Percentiles rank a stretch among this genome's conserved stretches.
phyloP scores from a whole-genome alignment of 2,113 vertebrate species.

The Catharus bicknelli region DNA sequence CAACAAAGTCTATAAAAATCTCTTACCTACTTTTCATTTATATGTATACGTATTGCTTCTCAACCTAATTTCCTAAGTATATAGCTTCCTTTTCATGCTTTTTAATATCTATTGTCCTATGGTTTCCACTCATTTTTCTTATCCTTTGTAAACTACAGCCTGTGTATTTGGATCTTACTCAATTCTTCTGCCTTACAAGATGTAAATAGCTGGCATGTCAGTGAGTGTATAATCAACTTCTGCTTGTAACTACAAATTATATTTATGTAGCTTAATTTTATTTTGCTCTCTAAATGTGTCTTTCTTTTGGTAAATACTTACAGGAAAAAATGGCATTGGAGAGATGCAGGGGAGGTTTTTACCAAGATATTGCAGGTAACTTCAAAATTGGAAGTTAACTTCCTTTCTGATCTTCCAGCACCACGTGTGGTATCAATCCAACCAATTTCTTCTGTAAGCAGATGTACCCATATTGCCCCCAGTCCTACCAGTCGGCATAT shows the following conservation, averaged over 20 bases:
- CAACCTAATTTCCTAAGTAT: not conserved
- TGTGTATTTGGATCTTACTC: not conserved
- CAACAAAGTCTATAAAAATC: not conserved
- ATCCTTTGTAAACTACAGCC: not conserved
- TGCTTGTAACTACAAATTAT: not conserved
- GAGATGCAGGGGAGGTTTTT: not conserved
- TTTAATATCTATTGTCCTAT: not conserved
- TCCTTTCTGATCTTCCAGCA: not conserved
- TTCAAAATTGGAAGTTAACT: not conserved
- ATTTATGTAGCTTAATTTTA: not conserved
- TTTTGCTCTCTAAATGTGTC: not conserved
- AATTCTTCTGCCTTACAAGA: not conserved
- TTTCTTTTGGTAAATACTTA: not conserved
- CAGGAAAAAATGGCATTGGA: not conserved
- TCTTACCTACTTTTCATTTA: not conserved
- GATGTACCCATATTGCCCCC: accelerated
- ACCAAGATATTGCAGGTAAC: not conserved
- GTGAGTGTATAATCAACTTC: not conserved
- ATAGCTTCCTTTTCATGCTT: not conserved
- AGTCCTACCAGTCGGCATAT: not conserved
- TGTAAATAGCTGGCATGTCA: not conserved
- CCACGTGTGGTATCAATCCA: not conserved
- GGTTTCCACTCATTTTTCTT: not conserved
- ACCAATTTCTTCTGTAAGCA: not conserved
- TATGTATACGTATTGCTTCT: not conserved